These are phyloP conservation scores for Brachionus paranguensis DNA, from an alignment of 1,140 invertebrate species.

Conservation along the genomic window DNA sequence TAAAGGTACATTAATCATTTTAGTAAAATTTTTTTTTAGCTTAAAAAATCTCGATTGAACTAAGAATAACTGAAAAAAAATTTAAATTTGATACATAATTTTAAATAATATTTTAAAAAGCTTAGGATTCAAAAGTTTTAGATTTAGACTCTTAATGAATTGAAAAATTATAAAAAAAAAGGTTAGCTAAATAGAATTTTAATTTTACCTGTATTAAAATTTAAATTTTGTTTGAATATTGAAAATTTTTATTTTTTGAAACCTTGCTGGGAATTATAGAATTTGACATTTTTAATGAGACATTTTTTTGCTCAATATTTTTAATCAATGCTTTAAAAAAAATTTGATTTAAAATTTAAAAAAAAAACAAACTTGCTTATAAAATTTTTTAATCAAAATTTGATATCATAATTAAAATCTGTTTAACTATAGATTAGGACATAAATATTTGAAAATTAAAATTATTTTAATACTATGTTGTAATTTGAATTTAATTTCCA, in stretches of 20 bases:
- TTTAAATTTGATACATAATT: not conserved
- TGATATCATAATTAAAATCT: not conserved
- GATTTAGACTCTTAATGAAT: not conserved
- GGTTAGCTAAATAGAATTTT: slow-evolving; percentile 13
- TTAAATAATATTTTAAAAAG: not conserved
- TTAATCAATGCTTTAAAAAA: not conserved
- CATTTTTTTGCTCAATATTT: not conserved
- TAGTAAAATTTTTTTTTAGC: not conserved
- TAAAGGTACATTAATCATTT: slow-evolving; percentile 2
- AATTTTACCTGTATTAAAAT: not conserved
- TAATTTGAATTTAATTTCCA: too few relatives aligned
- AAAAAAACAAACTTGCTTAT: not conserved
- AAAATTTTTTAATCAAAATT: not conserved
- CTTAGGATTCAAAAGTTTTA: not conserved
- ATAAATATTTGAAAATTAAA: not conserved
- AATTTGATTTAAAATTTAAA: not conserved
- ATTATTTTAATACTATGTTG: too few relatives aligned
- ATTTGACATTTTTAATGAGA: not conserved
- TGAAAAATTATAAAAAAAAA: not conserved
- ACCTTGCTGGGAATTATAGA: not conserved
- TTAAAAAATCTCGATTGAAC: not conserved
- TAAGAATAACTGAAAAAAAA: not conserved
- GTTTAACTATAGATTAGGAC: not conserved
- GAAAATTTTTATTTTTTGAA: not conserved
- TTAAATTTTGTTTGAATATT: not conserved